Evolutionary conservation across 2,797 vertebrate genomes (phyloP), one percentile per base, ranked within the genome.

Genomic region (Neomorphus geoffroyi): DNA sequence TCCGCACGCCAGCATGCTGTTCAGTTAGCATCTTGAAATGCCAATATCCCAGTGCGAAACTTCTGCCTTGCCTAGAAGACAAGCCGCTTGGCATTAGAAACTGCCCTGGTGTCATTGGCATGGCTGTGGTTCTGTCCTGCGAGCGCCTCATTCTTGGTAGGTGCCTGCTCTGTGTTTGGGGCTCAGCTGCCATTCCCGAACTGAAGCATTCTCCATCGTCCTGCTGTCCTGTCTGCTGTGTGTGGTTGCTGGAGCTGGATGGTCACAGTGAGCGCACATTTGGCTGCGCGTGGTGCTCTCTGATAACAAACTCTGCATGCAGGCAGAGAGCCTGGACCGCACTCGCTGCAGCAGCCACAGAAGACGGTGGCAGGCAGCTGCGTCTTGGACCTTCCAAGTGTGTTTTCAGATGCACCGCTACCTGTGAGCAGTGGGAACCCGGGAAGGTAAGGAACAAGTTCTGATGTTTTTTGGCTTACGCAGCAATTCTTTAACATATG

Each of bases 361-460:
- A 83, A 88, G 88, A 30, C 35, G 2, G 26, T 71, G 71, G 53
- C 28, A 10, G 66, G 46, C 4, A 6, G 16, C 4, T 41, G 65
- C 67, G 46, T 92, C 74, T 82, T 53, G 23, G 16, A 69, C 37
- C 45, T 85, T 18, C 41, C 16, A 16, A 77, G 37, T 93, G 39
- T 87, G 5, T 91, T 86, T 94, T 71, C 2, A 62, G 75, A 95
- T 77, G 57, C 50, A 9, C 16, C 41, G 6, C 13, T 6, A 8
- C 28, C 37, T 53, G 27, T 62, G 91, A 91, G 56, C 87, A 62
- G 51, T 17, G 21, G 78, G 60, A 80, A 53, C 74, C 5, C 41
- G 41, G 10, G 11, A 91, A 93, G 94, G 92, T 96, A 94, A 93
- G 74, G 48, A 81, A 2, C 15, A 66, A 62, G 54, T 77, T 75